Percentiles rank a stretch among this genome's conserved stretches.
These are phyloP conservation scores for Sebastes miniatus DNA, from an alignment of 2,797 vertebrate species.

Conservation along the genomic window DNA sequence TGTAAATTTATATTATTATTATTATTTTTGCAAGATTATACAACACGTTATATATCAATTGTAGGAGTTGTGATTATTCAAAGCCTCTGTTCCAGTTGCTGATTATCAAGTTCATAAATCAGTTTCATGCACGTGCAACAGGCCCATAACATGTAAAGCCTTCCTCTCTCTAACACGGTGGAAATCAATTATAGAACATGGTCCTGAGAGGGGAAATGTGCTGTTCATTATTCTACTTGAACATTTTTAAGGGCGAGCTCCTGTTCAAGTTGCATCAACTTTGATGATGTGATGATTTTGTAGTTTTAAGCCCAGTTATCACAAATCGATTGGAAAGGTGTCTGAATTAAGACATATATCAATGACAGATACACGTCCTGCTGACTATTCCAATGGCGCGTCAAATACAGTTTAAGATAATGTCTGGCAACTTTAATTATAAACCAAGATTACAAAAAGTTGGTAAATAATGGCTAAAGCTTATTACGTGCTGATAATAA, in stretches of 20 bases:
- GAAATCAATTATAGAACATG: conserved; percentile 28
- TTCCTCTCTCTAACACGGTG: not conserved
- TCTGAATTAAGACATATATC: conserved; percentile 87
- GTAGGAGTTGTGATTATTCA: not conserved
- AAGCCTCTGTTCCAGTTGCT: not conserved
- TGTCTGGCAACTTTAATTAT: conserved; percentile 52
- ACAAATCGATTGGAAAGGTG: conserved; percentile 81
- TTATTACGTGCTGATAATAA: not conserved
- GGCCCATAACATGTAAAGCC: conserved; percentile 20
- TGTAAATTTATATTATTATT: not conserved
- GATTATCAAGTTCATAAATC: conserved; percentile 40
- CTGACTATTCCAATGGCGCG: conserved; percentile 71
- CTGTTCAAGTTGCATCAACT: not conserved
- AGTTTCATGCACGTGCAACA: conserved; percentile 44
- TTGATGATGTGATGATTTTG: not conserved
- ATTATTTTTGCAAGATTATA: not conserved
- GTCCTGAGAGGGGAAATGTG: not conserved
- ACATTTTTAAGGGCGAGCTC: not conserved
- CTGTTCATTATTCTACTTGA: not conserved
- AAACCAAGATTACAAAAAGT: not conserved
- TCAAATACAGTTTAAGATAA: conserved; percentile 60
- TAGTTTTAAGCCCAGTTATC: conserved; percentile 26
- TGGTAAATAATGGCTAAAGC: not conserved
- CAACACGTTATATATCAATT: not conserved
- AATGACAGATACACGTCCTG: conserved; percentile 85